Evolutionary conservation across 2,113 vertebrate genomes (phyloP).

Genomic region (Crotalus helleri): DNA sequence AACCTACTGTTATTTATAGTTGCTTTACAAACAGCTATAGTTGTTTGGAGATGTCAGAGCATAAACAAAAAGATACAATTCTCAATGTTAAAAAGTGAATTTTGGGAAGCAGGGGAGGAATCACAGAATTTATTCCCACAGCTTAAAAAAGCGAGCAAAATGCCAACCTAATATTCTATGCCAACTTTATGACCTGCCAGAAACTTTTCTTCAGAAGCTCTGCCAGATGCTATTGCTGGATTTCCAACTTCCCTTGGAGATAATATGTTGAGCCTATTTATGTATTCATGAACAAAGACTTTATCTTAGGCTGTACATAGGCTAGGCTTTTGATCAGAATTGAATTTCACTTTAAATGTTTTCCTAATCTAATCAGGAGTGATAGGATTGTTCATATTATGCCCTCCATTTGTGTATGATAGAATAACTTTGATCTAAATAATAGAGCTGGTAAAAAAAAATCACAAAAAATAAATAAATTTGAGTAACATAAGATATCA

Average conservation of each 20-base stretch:
- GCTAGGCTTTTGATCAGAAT: neutral
- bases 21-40: constrained; percentile 27
- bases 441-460: neutral
- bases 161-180: constrained; percentile 2
- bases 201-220: constrained; percentile 42
- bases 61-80: constrained; percentile 19
- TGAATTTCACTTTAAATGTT: constrained; percentile 4
- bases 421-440: constrained; percentile 14
- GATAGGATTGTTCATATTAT: constrained; percentile 5
- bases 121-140: constrained; percentile 45
- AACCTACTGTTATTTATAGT: neutral
- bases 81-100: neutral
- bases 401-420: neutral
- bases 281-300: neutral
- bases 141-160: constrained; percentile 42
- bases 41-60: constrained; percentile 29
- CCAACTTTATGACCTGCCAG: constrained; percentile 28
- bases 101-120: constrained; percentile 32
- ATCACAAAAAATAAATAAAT: neutral
- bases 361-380: neutral
- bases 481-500: neutral
- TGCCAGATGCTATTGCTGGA: constrained; percentile 48
- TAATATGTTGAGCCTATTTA: constrained; percentile 9
- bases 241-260: constrained; percentile 15
- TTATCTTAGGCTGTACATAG: constrained; percentile 1